Evolutionary conservation across 2,888 invertebrate species (phyloP).

Genomic region (Cephus sareptanus): DNA sequence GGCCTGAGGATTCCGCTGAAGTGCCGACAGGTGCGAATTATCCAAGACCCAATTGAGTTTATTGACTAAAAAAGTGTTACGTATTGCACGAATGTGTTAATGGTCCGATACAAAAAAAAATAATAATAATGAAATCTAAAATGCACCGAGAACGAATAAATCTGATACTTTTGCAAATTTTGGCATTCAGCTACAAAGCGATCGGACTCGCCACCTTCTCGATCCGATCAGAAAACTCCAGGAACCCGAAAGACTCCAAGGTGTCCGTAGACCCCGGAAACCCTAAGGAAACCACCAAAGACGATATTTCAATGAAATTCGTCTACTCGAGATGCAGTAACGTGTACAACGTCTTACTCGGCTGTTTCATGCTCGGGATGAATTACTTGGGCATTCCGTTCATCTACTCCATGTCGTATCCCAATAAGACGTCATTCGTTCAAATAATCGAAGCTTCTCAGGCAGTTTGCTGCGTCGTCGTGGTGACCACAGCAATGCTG

Average conservation of each 20-base stretch:
- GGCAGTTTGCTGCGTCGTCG: constrained; percentile 6
- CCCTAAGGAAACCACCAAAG: neutral
- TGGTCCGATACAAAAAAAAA: neutral
- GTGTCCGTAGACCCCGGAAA: neutral
- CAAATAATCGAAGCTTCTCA: constrained; percentile 20
- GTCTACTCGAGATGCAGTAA: constrained; percentile 15
- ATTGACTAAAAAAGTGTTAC: neutral
- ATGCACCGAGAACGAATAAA: neutral
- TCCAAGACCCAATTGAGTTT: too few relatives aligned
- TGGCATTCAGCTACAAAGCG: neutral
- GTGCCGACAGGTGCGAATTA: neutral
- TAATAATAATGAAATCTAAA: neutral
- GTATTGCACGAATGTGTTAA: neutral
- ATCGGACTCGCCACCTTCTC: neutral
- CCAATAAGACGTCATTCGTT: constrained; percentile 15
- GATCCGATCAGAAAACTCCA: neutral
- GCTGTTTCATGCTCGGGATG: constrained; percentile 5
- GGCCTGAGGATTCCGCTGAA: neutral
- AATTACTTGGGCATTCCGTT: constrained; percentile 14
- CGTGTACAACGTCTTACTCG: constrained; percentile 27
- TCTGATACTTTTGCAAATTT: neutral
- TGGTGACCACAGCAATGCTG: constrained; percentile 17
- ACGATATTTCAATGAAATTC: constrained; percentile 12
- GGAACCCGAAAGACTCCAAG: neutral
- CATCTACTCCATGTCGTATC: neutral